Base-by-base conservation (phyloP, 2,113 vertebrate genomes). In the Caranx melampygus region DNA sequence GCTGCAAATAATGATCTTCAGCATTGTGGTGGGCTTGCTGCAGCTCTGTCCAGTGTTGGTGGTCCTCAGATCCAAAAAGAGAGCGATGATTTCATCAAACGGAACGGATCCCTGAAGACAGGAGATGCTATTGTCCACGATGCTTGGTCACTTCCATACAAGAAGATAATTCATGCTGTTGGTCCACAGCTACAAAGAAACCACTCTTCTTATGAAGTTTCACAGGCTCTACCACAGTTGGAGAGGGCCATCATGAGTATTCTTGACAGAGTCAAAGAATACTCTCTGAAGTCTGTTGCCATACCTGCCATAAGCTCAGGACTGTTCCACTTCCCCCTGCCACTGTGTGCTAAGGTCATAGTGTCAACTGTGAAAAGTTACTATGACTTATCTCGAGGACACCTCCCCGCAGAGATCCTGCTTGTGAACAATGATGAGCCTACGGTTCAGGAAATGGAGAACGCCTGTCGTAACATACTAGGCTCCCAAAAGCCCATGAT, bases 251-350 rank as follows among this genome's bases (percentile, higher is more conserved):
- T 98, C 58, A 0, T 0, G 0, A 95, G 2, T 20, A 92, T 97
- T 78, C 90, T 99, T 47, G 0, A 0, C 0, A 62, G 0, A 0
- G 92, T 87, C 11, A 47, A 11, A 9, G 0, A 0, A 9, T 0
- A 34, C 1, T 0, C 0, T 0, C 15, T 34, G 1, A 0, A 11
- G 1, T 94, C 95, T 61, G 93, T 99, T 82, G 97, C 97, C 66
- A 96, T 99, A 80, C 97, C 98, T 79, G 97, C 97, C 15, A 61
- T 99, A 73, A 97, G 97, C 90, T 98, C 97, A 15, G 97, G 97
- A 9, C 0, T 96, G 81, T 98, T 94, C 81, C 74, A 83, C 52
- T 98, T 96, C 79, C 98, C 98, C 0, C 34, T 96, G 31, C 0
- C 10, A 20, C 11, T 84, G 4, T 98, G 97, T 84, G 96, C 95